Base-by-base conservation (phyloP, 2,113 vertebrate genomes). In the Cyprinodon brontotheroides region DNA sequence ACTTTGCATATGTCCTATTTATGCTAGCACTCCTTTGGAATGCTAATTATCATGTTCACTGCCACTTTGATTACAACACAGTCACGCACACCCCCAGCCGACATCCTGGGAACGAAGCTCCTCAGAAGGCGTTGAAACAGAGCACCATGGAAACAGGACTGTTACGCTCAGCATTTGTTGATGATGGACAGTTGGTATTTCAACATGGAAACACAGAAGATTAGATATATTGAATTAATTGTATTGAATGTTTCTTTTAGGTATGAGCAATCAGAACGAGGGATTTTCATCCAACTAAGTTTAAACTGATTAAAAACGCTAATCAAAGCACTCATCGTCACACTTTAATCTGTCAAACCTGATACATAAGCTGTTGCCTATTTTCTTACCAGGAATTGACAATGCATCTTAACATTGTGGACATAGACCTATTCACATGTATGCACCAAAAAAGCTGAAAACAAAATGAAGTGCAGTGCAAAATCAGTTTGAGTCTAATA, bases 1-100 rank as follows among this genome's bases (percentile, higher is more conserved):
- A 29, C 43, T 64, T 39, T 62, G 65, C 11, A 57, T 43, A 57
- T n/a, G 17, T 15, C 2, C 50, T 73, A 39, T 78, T 68, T 78
- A 68, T 81, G 7, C 70, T 65, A 60, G 70, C 36, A 65, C 70
- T 70, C 80, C 84, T 87, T 77, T 43, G 89, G 64, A 81, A 85
- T 61, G 87, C 82, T 93, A 91, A 93, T 93, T 89, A 93, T 88
- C 78, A 75, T 74, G 81, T 89, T 91, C 88, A 89, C 88, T 88
- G 85, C 88, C 75, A 90, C 90, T 88, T 91, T 89, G 87, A 86
- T 91, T 92, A 90, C 86, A 89, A 80, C 87, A 91, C 89, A 89
- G 79, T 89, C 84, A 78, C 75, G 86, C 70, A 60, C 29, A 29
- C 29, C 64, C 66, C 79, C 82, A 82, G 83, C 65, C 48, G 48